Conservation (phyloP, 2,797 vertebrate genomes). For the Mallotus villosus region DNA sequence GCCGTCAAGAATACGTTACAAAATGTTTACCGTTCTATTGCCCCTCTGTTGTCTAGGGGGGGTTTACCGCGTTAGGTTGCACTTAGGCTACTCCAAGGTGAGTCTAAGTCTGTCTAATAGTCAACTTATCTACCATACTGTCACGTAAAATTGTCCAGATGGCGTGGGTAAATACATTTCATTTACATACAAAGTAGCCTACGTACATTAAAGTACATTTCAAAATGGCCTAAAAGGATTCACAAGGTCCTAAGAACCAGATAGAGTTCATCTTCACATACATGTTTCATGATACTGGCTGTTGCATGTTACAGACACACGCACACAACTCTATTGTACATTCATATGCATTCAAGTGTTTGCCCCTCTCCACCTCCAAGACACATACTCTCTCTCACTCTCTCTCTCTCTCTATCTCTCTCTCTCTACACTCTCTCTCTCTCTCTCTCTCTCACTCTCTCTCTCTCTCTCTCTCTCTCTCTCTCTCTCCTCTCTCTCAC, state of each 20-base stretch:
- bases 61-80: too few relatives aligned
- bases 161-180: background rate
- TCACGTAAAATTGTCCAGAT: background rate
- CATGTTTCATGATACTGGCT: slow-evolving; percentile 47
- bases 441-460: slow-evolving; percentile 9
- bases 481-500: background rate
- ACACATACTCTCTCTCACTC: slow-evolving; percentile 13
- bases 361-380: slow-evolving; percentile 1
- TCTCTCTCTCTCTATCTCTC: too few relatives aligned
- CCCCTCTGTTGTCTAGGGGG: too few relatives aligned
- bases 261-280: slow-evolving; percentile 35
- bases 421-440: slow-evolving; percentile 1
- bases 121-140: too few relatives aligned
- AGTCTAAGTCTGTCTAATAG: too few relatives aligned
- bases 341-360: background rate
- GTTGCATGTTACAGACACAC: slow-evolving; percentile 12
- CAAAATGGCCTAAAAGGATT: slow-evolving; percentile 40
- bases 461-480: slow-evolving; percentile 9
- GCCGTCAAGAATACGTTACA: too few relatives aligned
- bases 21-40: too few relatives aligned
- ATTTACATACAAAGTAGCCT: slow-evolving; percentile 15
- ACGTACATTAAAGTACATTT: slow-evolving; percentile 26
- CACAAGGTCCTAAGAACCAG: slow-evolving; percentile 40
- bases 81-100: background rate
- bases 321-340: background rate